These are phyloP conservation scores for Drepanosiphum platanoidis DNA, from an alignment of 2,888 invertebrate genomes.

Conservation along the genomic window DNA sequence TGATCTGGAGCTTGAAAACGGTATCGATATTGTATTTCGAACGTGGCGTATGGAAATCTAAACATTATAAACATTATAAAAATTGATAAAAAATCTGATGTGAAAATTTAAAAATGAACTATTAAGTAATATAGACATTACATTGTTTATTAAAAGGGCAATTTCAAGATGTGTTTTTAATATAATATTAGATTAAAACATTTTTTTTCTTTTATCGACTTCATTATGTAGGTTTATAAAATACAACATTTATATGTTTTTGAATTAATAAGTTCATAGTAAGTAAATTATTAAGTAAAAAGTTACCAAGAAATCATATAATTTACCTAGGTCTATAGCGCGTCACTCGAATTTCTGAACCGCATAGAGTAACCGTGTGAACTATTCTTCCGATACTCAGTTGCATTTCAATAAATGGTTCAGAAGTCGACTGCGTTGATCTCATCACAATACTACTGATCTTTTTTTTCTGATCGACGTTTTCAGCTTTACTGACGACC, in stretches of 20 bases:
- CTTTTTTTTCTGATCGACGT: slow-evolving; percentile 64
- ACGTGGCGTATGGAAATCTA: slow-evolving; percentile 93
- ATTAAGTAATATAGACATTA: too few relatives aligned
- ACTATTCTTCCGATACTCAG: slow-evolving; percentile 92
- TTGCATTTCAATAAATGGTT: slow-evolving; percentile 57
- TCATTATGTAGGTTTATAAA: background rate
- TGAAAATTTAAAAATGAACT: background rate
- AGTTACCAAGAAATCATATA: too few relatives aligned
- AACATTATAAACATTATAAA: slow-evolving; percentile 64
- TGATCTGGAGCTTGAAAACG: slow-evolving; percentile 93
- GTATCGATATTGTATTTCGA: slow-evolving; percentile 90
- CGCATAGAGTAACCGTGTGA: slow-evolving; percentile 87
- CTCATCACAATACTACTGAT: slow-evolving; percentile 67
- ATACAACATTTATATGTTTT: background rate
- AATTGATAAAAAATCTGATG: background rate
- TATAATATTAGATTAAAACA: too few relatives aligned
- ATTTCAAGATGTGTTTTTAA: too few relatives aligned
- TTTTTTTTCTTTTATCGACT: too few relatives aligned
- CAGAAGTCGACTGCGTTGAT: slow-evolving; percentile 68
- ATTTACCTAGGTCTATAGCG: slow-evolving; percentile 86
- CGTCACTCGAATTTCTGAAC: slow-evolving; percentile 92
- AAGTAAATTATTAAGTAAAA: too few relatives aligned
- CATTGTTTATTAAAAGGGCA: too few relatives aligned
- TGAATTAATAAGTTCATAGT: too few relatives aligned
- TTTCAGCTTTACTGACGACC: slow-evolving; percentile 72